A percentile compares a stretch with the other conserved stretches of the same genome.
Conservation (phyloP, 2,113 vertebrate genomes). For the Tringa solitaria region DNA sequence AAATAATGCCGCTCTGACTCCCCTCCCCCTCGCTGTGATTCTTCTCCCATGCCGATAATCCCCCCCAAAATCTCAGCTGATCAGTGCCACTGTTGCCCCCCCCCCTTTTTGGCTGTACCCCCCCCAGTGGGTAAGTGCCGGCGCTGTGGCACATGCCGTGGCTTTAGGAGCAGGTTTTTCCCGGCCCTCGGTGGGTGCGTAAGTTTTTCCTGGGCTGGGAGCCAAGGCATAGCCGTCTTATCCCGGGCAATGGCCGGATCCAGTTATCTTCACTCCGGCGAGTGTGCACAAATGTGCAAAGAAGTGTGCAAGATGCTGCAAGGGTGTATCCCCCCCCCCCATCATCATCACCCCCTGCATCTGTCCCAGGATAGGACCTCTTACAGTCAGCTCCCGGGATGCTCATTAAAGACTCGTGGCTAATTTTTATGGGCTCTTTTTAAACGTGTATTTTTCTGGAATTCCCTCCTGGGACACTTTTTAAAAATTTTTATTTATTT, state of each 20-base stretch:
- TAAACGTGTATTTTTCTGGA: not conserved
- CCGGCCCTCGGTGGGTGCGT: not conserved
- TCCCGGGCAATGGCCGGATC: not conserved
- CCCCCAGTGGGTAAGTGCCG: fast-evolving
- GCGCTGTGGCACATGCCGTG: not conserved
- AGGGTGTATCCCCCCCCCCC: not conserved
- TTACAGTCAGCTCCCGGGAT: fast-evolving
- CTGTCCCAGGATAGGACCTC: fast-evolving
- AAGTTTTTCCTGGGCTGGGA: not conserved
- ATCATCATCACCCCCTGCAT: fast-evolving
- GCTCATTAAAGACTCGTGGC: not conserved
- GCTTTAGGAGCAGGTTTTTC: not conserved
- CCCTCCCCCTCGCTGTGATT: fast-evolving
- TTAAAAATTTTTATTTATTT: not conserved
- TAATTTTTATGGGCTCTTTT: not conserved
- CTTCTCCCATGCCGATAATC: not conserved
- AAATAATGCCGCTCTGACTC: not conserved
- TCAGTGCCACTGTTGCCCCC: fast-evolving
- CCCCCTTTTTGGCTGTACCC: not conserved
- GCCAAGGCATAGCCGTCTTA: not conserved
- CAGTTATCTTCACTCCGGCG: not conserved
- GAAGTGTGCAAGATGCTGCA: not conserved
- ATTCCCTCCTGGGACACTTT: not conserved
- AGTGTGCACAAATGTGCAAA: not conserved
- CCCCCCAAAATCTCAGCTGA: not conserved